Evolutionary conservation across 2,113 vertebrate genomes (phyloP), one percentile per base, ranked within the genome.

Genomic region (Brachionichthys hirsutus): DNA sequence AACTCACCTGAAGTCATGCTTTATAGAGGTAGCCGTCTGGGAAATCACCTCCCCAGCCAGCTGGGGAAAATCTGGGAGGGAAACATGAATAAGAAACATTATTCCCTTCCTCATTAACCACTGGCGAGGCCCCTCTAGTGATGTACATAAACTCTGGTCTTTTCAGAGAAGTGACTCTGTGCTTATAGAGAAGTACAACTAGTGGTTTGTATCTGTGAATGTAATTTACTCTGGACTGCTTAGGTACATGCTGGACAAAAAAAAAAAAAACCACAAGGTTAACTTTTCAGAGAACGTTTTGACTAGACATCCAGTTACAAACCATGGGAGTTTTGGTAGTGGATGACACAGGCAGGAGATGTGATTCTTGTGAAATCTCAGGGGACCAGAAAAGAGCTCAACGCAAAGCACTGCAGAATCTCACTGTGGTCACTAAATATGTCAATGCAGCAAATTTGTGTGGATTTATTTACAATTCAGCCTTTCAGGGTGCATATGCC

Each of bases 1-100:
- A 56, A 77, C 40, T 30, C 62, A 70, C 67, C 77, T 79, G 61
- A 59, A 67, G 63, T 77, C 43, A 55, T 60, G 53, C 73, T 77
- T 74, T 78, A 73, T 61, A 55, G 59, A 78, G 75, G 40, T 54
- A 71, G 58, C 75, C 74, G 79, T 73, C 65, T 80, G 81, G 81
- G 79, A 86, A 80, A 82, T 76, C 65, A 68, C 53, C 66, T 67
- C 71, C 49, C 17, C 24, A 57, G 74, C 70, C 75, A 78, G 71
- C 78, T 73, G 76, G 67, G 66, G 70, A 58, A 64, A 70, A 60
- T 58, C 8, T 8, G 59, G 19, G 49, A 66, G 62, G 66, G 54
- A 67, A 71, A 73, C 60, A 49, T 57, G 76, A 76, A 65, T 63
- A 67, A 69, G 49, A 68, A 78, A 71, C 20, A 13, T 15, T 51